These are phyloP conservation scores for Aphodius granarius DNA, from an alignment of 2,888 invertebrate species.

Conservation along the genomic window DNA sequence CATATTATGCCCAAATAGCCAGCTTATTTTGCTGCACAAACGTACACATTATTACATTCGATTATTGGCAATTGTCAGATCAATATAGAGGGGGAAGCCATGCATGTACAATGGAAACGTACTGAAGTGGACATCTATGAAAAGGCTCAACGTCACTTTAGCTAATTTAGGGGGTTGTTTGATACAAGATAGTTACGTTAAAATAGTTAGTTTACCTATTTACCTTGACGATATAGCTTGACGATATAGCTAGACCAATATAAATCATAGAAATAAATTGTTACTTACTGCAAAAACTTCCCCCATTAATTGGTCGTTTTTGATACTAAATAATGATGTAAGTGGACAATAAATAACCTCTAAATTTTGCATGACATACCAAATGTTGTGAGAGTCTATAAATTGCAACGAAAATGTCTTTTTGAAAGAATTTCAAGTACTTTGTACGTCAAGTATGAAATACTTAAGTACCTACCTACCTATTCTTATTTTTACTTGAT, in stretches of 20 bases:
- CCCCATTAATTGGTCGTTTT: too few relatives aligned
- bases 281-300: too few relatives aligned
- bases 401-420: background rate
- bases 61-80: background rate
- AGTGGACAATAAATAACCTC: too few relatives aligned
- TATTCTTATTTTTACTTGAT: background rate
- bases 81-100: background rate
- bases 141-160: background rate
- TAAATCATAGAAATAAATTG: too few relatives aligned
- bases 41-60: background rate
- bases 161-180: background rate
- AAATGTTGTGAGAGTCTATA: background rate
- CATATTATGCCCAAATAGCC: background rate
- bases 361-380: too few relatives aligned
- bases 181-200: too few relatives aligned
- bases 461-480: too few relatives aligned
- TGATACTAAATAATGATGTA: too few relatives aligned
- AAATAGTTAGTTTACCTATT: too few relatives aligned
- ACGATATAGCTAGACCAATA: too few relatives aligned
- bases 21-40: background rate
- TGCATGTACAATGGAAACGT: background rate
- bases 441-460: too few relatives aligned
- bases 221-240: background rate
- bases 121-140: background rate
- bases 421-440: background rate